Evolutionary conservation across 2,888 invertebrate species (phyloP).

Genomic region (Chouioia cunea): DNA sequence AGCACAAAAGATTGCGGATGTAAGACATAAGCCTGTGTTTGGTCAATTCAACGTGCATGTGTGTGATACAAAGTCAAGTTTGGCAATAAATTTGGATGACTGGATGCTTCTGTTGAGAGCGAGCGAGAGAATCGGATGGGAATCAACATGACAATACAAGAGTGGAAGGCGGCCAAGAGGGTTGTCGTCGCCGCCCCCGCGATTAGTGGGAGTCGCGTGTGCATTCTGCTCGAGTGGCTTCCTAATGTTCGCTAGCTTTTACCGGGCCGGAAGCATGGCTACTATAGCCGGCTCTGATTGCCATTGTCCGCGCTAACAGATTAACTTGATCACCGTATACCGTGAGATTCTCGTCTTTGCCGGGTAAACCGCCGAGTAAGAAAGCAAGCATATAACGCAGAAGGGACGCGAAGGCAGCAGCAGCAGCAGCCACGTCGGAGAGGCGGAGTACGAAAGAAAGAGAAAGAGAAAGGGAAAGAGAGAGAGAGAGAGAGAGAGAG

Average conservation of each 20-base stretch:
- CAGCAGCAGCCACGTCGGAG: constrained; percentile 41
- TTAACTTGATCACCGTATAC: constrained; percentile 44
- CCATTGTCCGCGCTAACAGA: constrained; percentile 46
- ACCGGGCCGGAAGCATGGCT: constrained; percentile 15
- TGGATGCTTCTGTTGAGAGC: constrained; percentile 21
- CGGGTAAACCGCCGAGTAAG: constrained; percentile 6
- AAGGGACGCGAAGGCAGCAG: constrained; percentile 35
- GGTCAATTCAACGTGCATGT: not conserved
- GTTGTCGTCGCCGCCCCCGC: constrained; percentile 36
- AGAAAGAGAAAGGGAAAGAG: constrained; percentile 61
- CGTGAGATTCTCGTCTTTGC: constrained; percentile 39
- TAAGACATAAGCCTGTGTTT: not conserved
- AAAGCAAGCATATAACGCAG: constrained; percentile 41
- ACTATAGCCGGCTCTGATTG: constrained; percentile 31
- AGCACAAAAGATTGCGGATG: constrained; percentile 18
- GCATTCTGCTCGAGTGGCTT: constrained; percentile 47
- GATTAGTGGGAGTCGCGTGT: constrained; percentile 43
- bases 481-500: constrained; percentile 60
- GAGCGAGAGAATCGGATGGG: not conserved
- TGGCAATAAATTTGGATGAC: constrained; percentile 47
- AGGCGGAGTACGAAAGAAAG: constrained; percentile 43
- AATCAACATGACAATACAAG: constrained; percentile 45
- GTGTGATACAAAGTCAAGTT: constrained; percentile 10
- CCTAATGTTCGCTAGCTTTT: constrained; percentile 43
- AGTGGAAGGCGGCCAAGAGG: constrained; percentile 18